A percentile compares a stretch with the other conserved stretches of the same genome.
Evolutionary conservation across 2,888 invertebrate species (phyloP).

Genomic region (Drosophila meridionalis): DNA sequence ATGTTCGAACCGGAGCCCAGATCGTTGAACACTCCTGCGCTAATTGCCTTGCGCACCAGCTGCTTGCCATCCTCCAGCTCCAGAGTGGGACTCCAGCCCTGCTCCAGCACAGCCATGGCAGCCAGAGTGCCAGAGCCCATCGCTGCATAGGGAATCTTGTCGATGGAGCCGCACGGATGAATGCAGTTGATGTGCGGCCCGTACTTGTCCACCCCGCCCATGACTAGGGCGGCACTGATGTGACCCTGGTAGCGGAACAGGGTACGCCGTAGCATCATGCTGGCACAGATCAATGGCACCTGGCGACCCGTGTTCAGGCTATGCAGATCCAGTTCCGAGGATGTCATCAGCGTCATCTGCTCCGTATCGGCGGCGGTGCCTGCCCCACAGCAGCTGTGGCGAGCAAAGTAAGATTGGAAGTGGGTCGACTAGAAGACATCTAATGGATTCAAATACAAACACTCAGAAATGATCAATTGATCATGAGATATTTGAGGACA

Average conservation of each 20-base stretch:
- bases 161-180: constrained; percentile 97
- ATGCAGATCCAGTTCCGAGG: constrained; percentile 96
- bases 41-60: constrained; percentile 96
- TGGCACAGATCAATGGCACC: constrained; percentile 96
- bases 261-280: constrained; percentile 95
- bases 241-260: constrained; percentile 97
- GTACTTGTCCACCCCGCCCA: constrained; percentile 96
- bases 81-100: constrained; percentile 93
- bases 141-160: constrained; percentile 95
- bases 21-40: constrained; percentile 99
- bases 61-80: constrained; percentile 93
- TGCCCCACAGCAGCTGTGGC: constrained; percentile 95
- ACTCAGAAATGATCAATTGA: too few species aligned
- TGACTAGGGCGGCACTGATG: constrained; percentile 96
- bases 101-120: constrained; percentile 98
- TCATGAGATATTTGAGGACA: too few species aligned
- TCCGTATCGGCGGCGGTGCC: constrained; percentile 99
- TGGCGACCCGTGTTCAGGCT: constrained; percentile 95
- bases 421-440: too few species aligned
- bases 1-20: constrained; percentile 98
- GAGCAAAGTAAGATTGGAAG: background rate
- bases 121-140: constrained; percentile 99
- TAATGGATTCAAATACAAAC: too few species aligned
- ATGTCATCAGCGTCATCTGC: constrained; percentile 95
- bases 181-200: constrained; percentile 96